phyloP scores from a whole-genome alignment of 2,888 invertebrate species.

The Tiliacea citrago region DNA sequence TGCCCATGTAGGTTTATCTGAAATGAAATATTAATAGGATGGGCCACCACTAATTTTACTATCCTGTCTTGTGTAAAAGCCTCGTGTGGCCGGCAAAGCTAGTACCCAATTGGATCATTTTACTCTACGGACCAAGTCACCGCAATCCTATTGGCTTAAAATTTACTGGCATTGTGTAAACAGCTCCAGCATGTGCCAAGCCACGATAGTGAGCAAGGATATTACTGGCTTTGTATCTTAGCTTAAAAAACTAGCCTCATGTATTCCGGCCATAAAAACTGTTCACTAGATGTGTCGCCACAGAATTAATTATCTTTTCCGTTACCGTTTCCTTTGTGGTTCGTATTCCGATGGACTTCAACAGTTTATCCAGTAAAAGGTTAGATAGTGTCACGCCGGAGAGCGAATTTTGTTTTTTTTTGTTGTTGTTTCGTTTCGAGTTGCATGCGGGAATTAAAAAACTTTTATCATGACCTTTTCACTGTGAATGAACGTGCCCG shows the following conservation, averaged over 20 bases:
- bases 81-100: background rate
- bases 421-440: conserved; percentile 41
- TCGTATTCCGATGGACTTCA: conserved; percentile 55
- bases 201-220: background rate
- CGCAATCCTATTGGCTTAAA: background rate
- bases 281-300: conserved; percentile 59
- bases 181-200: background rate
- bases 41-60: background rate
- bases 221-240: background rate
- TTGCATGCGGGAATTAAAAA: conserved; percentile 65
- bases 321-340: conserved; percentile 58
- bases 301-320: conserved; percentile 65
- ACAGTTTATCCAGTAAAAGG: conserved; percentile 58
- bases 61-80: background rate
- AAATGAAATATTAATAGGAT: background rate
- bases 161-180: background rate
- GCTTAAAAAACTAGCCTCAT: background rate
- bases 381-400: conserved; percentile 59
- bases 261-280: conserved; percentile 29
- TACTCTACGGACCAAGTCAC: background rate
- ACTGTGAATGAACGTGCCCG: conserved; percentile 56
- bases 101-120: background rate
- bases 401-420: conserved; percentile 41
- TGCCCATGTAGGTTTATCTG: too few species aligned
- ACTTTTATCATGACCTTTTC: conserved; percentile 63